Evolutionary conservation across 2,113 vertebrate genomes (phyloP), one percentile per base, ranked within the genome.

Genomic region (Nicator chloris): DNA sequence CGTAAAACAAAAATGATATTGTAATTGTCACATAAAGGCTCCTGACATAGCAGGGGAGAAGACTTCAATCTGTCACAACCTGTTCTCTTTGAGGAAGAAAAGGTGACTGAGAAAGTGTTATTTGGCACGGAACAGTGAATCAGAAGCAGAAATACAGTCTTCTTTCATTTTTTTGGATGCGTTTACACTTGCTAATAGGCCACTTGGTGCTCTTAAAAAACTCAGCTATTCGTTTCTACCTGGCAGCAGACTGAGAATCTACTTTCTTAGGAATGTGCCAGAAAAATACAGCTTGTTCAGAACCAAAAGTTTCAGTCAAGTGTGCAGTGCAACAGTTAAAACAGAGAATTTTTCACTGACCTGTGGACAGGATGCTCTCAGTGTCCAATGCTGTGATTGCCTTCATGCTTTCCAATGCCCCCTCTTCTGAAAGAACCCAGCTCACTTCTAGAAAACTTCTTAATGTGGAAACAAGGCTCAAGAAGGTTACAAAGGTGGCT

Each of bases 21-120:
- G 79, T 96, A 96, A 96, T 97, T 97, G 95, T 87, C 94, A 95
- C 87, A 95, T 91, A 97, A 97, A 96, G 93, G 85, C 79, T 97
- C 28, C 68, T 95, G 87, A 97, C 93, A 95, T 95, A 96, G 84
- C 79, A 83, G 85, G 79, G 92, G 84, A 93, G 90, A 94, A 96
- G 79, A 66, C 82, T 95, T 90, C 93, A 96, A 96, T 96, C 94
- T 96, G 95, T 95, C 21, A 75, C 93, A 96, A 93, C 95, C 94
- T 95, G 94, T 94, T 95, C 89, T 76, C 60, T 95, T 92, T 93
- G 80, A 95, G 90, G 87, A 95, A 91, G 93, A 95, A 95, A 96
- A 96, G 96, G 95, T 97, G 90, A 96, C 92, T 96, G 90, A 60
- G 92, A 86, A 92, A 94, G 92, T 90, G 93, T 92, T 90, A 94